A percentile compares a stretch with the other conserved stretches of the same genome.
Conservation (phyloP, 2,797 vertebrate species). For the Melanotaenia boesemani region DNA sequence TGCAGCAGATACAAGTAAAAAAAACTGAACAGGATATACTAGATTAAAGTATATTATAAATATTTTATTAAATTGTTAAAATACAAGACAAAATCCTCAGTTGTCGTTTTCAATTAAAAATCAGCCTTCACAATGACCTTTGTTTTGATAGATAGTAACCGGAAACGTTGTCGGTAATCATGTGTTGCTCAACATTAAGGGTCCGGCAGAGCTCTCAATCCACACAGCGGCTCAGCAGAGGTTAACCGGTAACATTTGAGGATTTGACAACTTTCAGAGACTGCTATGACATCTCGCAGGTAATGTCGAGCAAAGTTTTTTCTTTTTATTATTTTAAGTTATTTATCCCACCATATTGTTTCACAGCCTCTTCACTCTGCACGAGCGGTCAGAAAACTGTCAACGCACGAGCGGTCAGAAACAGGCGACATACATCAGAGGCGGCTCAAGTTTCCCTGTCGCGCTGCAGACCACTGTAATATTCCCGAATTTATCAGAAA, state of each 20-base stretch:
- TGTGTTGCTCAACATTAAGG: neutral
- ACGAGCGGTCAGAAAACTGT: slow-evolving; percentile 16
- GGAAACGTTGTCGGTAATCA: slow-evolving; percentile 32
- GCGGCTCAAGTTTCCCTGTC: slow-evolving; percentile 59
- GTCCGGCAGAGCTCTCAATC: slow-evolving; percentile 37
- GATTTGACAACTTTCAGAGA: slow-evolving; percentile 68
- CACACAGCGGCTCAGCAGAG: slow-evolving; percentile 42
- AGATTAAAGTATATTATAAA: neutral
- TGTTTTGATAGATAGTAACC: slow-evolving; percentile 63
- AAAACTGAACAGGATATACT: neutral
- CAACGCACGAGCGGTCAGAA: slow-evolving; percentile 16
- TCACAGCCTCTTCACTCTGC: neutral
- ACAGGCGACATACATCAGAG: slow-evolving; percentile 19
- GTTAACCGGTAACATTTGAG: slow-evolving; percentile 57
- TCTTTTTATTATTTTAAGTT: neutral
- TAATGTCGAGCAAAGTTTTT: slow-evolving; percentile 63
- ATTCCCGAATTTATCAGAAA: neutral
- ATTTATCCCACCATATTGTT: neutral
- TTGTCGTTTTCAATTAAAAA: neutral
- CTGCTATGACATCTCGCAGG: slow-evolving; percentile 90
- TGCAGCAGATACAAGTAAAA: neutral
- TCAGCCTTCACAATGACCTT: neutral
- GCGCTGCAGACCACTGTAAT: neutral
- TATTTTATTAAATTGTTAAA: neutral
- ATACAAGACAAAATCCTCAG: neutral